Evolutionary conservation across 2,113 vertebrate genomes (phyloP).

Genomic region (Hoplias malabaricus): DNA sequence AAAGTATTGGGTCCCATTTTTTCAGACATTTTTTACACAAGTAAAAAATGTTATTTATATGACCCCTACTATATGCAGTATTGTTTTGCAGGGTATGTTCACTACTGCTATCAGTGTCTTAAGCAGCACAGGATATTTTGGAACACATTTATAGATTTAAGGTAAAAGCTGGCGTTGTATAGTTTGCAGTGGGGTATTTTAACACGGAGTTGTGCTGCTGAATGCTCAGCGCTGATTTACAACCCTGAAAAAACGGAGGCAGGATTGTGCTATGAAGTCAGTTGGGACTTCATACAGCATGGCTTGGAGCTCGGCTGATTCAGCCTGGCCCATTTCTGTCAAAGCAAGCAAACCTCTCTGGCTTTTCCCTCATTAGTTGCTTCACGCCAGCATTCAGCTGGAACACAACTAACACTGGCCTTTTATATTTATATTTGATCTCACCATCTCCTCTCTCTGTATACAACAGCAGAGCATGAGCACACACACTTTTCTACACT

Average conservation of each 20-base stretch:
- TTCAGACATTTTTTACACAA: no score
- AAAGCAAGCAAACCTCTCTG: slow-evolving; percentile 20
- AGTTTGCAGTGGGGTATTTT: neutral
- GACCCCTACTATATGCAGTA: no score
- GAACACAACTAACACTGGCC: neutral
- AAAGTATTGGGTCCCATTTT: no score
- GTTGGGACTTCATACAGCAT: neutral
- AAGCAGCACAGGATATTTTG: neutral
- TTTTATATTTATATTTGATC: neutral
- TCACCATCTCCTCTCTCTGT: neutral
- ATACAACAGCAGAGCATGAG: no score
- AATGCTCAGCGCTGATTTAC: neutral
- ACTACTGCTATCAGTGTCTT: no score
- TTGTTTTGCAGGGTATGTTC: no score
- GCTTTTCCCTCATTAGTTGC: slow-evolving; percentile 11
- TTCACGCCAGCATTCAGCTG: slow-evolving; percentile 28
- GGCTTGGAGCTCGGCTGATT: neutral
- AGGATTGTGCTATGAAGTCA: neutral
- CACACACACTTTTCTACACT: neutral
- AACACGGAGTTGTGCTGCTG: neutral
- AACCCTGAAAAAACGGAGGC: neutral
- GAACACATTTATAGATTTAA: neutral
- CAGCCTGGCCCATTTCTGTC: slow-evolving; percentile 34
- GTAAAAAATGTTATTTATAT: no score
- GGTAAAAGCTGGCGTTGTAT: neutral